These are phyloP conservation scores for Mormyrops boulengeri DNA, from an alignment of 2,797 vertebrate genomes.

Conservation along the genomic window DNA sequence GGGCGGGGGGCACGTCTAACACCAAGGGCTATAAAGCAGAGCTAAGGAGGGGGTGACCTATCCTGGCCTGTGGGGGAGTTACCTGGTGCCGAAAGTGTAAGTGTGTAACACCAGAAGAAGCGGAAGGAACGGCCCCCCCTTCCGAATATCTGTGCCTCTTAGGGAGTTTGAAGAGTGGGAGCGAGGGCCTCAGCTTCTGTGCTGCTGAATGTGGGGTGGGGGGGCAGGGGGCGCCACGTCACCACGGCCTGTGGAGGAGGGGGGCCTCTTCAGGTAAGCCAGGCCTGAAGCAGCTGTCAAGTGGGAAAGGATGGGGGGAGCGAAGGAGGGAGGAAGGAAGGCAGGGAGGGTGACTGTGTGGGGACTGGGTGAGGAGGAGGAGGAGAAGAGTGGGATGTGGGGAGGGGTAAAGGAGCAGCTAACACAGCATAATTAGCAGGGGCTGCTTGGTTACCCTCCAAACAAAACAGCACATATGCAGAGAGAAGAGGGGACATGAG, in stretches of 20 bases:
- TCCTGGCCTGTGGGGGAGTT: neutral
- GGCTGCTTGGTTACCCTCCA: conserved; percentile 74
- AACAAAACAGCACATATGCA: conserved; percentile 71
- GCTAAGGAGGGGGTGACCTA: neutral
- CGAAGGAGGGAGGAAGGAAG: conserved; percentile 32
- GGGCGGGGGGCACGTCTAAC: neutral
- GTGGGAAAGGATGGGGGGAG: conserved; percentile 31
- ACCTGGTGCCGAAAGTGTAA: neutral
- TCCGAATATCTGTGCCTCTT: neutral
- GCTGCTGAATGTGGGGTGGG: neutral
- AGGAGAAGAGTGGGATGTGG: conserved; percentile 29
- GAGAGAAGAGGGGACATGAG: conserved; percentile 56
- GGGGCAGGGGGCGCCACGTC: neutral
- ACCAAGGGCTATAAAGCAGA: neutral
- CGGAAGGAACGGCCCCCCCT: neutral
- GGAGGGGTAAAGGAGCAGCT: conserved; percentile 44
- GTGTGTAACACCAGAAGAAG: neutral
- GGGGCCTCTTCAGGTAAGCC: conserved; percentile 32
- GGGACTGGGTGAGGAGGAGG: conserved; percentile 21
- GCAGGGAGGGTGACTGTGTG: conserved; percentile 15
- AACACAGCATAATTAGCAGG: conserved; percentile 61
- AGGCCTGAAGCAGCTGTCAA: conserved; percentile 44
- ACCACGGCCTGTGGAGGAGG: neutral
- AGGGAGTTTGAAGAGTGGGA: neutral
- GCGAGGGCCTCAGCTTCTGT: neutral